Evolutionary conservation across 2,113 vertebrate species (phyloP).

Genomic region (Carassius auratus): DNA sequence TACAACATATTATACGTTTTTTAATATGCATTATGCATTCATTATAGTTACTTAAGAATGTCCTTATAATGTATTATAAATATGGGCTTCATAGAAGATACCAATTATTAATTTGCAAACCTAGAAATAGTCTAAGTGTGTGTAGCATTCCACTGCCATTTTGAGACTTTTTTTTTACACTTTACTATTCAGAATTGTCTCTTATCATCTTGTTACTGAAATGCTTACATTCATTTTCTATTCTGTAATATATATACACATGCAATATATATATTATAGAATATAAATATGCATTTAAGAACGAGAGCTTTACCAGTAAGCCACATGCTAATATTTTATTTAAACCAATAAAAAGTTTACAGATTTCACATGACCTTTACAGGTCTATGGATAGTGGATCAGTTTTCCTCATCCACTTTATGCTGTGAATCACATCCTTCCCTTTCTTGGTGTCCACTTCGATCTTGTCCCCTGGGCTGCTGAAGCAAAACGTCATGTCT

Average conservation of each 20-base stretch:
- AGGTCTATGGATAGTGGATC: background rate
- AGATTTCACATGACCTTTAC: constrained; percentile 42
- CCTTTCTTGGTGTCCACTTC: constrained; percentile 8
- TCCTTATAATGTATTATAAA: too few relatives aligned
- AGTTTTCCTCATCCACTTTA: constrained; percentile 14
- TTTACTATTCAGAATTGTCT: background rate
- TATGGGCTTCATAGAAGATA: too few relatives aligned
- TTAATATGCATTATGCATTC: too few relatives aligned
- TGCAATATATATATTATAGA: too few relatives aligned
- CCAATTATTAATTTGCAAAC: background rate
- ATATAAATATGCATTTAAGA: background rate
- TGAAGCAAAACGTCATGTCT: constrained; percentile 32
- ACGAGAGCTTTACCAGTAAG: background rate
- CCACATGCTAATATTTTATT: background rate
- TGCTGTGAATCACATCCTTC: background rate
- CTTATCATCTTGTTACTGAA: background rate
- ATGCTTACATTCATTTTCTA: background rate
- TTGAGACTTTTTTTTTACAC: background rate
- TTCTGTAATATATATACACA: too few relatives aligned
- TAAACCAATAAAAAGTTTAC: constrained; percentile 49
- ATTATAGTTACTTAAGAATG: too few relatives aligned
- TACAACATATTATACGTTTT: too few relatives aligned
- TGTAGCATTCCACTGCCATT: background rate
- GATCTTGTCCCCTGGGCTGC: constrained; percentile 34
- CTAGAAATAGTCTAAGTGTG: background rate